Evolutionary conservation across 2,113 vertebrate genomes (phyloP).

Genomic region (Lanius ludovicianus): DNA sequence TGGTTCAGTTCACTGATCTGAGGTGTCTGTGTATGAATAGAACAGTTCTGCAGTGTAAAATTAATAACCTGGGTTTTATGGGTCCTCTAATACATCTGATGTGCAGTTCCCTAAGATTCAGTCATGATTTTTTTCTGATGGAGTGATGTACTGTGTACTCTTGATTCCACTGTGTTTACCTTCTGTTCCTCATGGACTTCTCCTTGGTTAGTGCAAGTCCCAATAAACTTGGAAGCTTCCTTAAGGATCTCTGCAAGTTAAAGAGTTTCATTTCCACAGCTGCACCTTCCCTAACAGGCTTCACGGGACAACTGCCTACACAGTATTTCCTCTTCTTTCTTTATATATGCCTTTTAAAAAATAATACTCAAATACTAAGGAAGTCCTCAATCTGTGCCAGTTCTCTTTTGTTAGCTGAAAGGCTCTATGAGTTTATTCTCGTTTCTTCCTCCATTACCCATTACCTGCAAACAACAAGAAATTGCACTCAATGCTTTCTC

Average conservation of each 20-base stretch:
- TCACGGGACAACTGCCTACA: background rate
- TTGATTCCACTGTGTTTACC: background rate
- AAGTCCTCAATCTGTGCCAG: background rate
- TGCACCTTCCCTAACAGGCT: background rate
- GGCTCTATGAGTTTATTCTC: background rate
- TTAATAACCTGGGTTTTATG: background rate
- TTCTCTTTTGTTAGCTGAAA: background rate
- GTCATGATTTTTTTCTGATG: background rate
- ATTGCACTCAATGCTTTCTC: background rate
- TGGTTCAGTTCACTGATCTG: background rate
- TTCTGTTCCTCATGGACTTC: background rate
- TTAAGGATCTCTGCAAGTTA: background rate
- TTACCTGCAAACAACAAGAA: background rate
- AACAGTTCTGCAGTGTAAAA: background rate
- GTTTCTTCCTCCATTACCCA: background rate
- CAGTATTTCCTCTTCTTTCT: background rate
- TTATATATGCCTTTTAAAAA: background rate
- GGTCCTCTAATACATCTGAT: background rate
- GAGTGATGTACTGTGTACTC: rapidly evolving
- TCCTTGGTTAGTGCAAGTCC: background rate
- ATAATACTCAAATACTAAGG: background rate
- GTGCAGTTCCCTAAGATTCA: background rate
- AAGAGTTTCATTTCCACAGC: background rate
- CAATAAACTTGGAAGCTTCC: background rate
- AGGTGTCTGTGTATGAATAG: rapidly evolving